Conservation (phyloP, 2,888 invertebrate genomes). For the Punctoribates punctum region DNA sequence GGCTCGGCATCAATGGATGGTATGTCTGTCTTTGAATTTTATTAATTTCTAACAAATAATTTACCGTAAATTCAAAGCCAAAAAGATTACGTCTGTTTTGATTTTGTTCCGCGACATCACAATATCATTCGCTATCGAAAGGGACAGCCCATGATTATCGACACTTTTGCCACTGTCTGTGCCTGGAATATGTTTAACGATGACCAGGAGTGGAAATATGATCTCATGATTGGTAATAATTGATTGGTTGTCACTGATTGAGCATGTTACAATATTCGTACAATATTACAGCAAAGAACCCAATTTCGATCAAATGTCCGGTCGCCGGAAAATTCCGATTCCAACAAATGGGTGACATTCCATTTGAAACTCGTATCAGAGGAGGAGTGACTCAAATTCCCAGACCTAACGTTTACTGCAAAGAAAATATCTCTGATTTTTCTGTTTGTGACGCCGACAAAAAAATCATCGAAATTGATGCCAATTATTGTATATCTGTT, state of each 20-base stretch:
- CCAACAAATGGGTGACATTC: constrained; percentile 81
- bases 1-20: constrained; percentile 92
- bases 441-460: constrained; percentile 93
- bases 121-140: constrained; percentile 79
- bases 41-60: not conserved
- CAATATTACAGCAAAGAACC: constrained; percentile 62
- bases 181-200: constrained; percentile 90
- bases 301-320: constrained; percentile 87
- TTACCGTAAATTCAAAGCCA: constrained; percentile 62
- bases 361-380: constrained; percentile 86
- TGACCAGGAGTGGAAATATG: constrained; percentile 78
- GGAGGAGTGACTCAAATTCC: constrained; percentile 93
- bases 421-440: constrained; percentile 88
- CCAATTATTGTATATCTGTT: constrained; percentile 92
- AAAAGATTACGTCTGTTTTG: constrained; percentile 95
- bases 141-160: constrained; percentile 73
- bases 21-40: constrained; percentile 53
- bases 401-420: constrained; percentile 84
- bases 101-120: constrained; percentile 91
- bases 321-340: constrained; percentile 96
- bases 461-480: constrained; percentile 88
- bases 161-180: constrained; percentile 85
- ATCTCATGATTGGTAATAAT: constrained; percentile 65
- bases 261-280: not conserved
- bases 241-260: not conserved